phyloP scores from a whole-genome alignment of 2,888 invertebrate species.

The Drosophila mayaguana region DNA sequence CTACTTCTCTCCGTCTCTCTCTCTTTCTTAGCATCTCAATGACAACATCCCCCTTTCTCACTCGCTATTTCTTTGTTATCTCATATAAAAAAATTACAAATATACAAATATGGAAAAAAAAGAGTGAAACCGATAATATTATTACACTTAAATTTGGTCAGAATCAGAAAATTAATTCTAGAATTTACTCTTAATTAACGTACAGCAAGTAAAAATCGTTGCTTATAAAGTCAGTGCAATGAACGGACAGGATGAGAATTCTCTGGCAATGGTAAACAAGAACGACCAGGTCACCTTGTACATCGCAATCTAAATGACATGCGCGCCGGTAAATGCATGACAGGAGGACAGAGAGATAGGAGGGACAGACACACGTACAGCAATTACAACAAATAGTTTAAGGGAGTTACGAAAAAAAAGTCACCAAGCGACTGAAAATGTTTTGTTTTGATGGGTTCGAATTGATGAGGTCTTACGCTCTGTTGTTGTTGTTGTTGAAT shows the following conservation, averaged over 20 bases:
- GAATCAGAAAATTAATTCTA: no score
- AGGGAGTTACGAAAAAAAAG: slow-evolving; percentile 47
- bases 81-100: not conserved
- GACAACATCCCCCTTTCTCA: not conserved
- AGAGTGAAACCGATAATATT: no score
- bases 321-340: slow-evolving; percentile 35
- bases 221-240: slow-evolving; percentile 62
- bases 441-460: slow-evolving; percentile 53
- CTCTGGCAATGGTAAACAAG: slow-evolving; percentile 39
- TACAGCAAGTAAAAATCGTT: slow-evolving; percentile 7
- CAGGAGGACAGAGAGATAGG: slow-evolving; percentile 1
- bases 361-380: slow-evolving; percentile 4
- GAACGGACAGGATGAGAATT: slow-evolving; percentile 56
- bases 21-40: not conserved
- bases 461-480: slow-evolving; percentile 54
- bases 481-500: slow-evolving; percentile 19
- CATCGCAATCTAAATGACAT: slow-evolving; percentile 11
- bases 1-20: not conserved
- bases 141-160: no score
- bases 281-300: slow-evolving; percentile 52
- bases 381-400: slow-evolving; percentile 39
- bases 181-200: not conserved
- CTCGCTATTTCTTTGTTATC: not conserved
- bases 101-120: no score
- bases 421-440: slow-evolving; percentile 45